phyloP scores from a whole-genome alignment of 2,797 vertebrate genomes.

The Austrolebias charrua region DNA sequence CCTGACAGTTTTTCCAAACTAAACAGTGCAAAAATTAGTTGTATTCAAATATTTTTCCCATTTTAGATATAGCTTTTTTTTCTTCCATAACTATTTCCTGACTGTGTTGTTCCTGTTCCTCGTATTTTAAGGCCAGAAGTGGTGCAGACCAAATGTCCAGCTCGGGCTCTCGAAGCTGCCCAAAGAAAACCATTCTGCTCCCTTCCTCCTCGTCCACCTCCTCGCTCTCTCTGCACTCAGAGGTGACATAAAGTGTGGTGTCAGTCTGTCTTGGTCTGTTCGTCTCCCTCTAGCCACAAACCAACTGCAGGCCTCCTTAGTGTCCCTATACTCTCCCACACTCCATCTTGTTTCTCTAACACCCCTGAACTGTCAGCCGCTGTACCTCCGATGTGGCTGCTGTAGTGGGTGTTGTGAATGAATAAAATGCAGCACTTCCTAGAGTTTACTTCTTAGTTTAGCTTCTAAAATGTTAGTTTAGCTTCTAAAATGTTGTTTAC shows the following conservation, averaged over 20 bases:
- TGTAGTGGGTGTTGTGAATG: not conserved
- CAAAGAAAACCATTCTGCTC: constrained; percentile 98
- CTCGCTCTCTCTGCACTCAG: constrained; percentile 77
- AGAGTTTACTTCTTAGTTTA: constrained; percentile 10
- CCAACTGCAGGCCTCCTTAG: constrained; percentile 7
- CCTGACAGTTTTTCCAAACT: too few species aligned
- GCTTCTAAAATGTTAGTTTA: constrained; percentile 28
- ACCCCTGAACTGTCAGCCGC: constrained; percentile 5
- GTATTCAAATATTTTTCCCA: not conserved
- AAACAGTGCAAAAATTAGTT: not conserved
- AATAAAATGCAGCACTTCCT: constrained; percentile 48
- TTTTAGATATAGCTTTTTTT: not conserved
- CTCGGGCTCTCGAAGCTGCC: constrained; percentile 88
- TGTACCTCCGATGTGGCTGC: constrained; percentile 4
- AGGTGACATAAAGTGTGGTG: constrained; percentile 73
- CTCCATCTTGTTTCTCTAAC: not conserved
- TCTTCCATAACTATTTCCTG: constrained; percentile 31
- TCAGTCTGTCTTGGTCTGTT: constrained; percentile 44
- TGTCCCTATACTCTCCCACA: not conserved
- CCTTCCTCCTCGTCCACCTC: constrained; percentile 81
- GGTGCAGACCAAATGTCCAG: constrained; percentile 69
- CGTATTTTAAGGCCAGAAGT: constrained; percentile 78
- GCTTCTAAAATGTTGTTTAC: constrained; percentile 27
- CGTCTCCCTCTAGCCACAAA: constrained; percentile 16
- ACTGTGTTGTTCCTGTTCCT: constrained; percentile 48